Evolutionary conservation across 2,113 vertebrate species (phyloP).

Genomic region (Donacobius atricapilla): DNA sequence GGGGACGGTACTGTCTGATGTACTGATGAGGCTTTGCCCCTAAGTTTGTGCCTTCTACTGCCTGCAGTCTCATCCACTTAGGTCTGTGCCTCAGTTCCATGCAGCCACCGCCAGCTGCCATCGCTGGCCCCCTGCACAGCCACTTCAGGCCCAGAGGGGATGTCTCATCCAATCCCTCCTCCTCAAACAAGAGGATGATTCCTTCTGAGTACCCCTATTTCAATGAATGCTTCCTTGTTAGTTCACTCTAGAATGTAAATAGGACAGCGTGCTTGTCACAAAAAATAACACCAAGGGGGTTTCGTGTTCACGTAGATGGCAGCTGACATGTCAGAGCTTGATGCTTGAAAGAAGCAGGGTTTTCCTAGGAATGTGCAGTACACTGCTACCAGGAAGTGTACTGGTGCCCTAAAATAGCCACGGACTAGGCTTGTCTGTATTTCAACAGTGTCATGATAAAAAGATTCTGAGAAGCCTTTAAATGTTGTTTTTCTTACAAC

Average conservation of each 20-base stretch:
- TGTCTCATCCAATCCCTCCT: background rate
- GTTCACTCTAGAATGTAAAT: background rate
- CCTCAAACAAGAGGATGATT: background rate
- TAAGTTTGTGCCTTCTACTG: background rate
- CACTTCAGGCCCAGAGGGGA: background rate
- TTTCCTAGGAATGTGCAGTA: background rate
- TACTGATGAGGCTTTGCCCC: background rate
- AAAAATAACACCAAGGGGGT: background rate
- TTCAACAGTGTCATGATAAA: background rate
- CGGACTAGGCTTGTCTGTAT: background rate
- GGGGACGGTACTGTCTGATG: background rate
- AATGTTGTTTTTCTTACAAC: background rate
- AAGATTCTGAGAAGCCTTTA: background rate
- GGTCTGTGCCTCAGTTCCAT: accelerated
- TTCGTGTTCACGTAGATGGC: background rate
- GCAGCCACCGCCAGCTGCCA: accelerated
- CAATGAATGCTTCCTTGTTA: background rate
- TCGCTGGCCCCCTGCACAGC: background rate
- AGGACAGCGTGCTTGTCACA: background rate
- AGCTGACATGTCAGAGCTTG: background rate
- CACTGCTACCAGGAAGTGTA: background rate
- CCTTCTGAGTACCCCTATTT: background rate
- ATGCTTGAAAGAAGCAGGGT: background rate
- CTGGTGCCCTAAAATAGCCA: background rate
- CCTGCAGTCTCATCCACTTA: background rate